A percentile compares a stretch with the other conserved stretches of the same genome.
Conservation (phyloP, 2,113 vertebrate genomes). For the Thalassarche chlororhynchos region DNA sequence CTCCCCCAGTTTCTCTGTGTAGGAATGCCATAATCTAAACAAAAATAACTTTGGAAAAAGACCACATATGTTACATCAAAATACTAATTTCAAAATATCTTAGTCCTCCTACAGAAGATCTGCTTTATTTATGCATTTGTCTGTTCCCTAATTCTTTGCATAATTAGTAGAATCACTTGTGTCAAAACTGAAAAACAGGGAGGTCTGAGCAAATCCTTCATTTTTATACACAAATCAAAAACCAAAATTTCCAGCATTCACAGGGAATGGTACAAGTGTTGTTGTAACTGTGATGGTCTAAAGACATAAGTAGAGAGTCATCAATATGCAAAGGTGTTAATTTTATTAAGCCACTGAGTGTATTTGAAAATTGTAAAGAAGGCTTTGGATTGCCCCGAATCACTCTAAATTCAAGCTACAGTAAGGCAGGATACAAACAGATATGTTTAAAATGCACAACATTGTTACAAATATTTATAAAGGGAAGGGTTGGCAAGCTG, state of each 20-base stretch:
- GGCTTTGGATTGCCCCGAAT: not conserved
- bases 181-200: not conserved
- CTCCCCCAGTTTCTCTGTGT: not conserved
- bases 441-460: not conserved
- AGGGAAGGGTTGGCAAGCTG: not conserved
- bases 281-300: not conserved
- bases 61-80: not conserved
- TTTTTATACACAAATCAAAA: not conserved
- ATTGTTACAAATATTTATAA: not conserved
- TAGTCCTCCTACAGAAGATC: not conserved
- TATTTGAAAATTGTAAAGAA: not conserved
- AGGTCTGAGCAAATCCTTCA: not conserved
- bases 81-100: not conserved
- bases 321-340: not conserved
- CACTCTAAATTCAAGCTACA: not conserved
- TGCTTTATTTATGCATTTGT: not conserved
- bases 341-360: not conserved
- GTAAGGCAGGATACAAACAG: not conserved
- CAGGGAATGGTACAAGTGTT: not conserved
- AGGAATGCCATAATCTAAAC: not conserved
- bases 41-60: not conserved
- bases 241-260: not conserved
- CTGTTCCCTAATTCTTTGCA: not conserved
- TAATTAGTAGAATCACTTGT: not conserved
- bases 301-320: not conserved